These are phyloP conservation scores for Melanotaenia parkinsoni DNA, from an alignment of 2,797 vertebrate species.

Conservation along the genomic window DNA sequence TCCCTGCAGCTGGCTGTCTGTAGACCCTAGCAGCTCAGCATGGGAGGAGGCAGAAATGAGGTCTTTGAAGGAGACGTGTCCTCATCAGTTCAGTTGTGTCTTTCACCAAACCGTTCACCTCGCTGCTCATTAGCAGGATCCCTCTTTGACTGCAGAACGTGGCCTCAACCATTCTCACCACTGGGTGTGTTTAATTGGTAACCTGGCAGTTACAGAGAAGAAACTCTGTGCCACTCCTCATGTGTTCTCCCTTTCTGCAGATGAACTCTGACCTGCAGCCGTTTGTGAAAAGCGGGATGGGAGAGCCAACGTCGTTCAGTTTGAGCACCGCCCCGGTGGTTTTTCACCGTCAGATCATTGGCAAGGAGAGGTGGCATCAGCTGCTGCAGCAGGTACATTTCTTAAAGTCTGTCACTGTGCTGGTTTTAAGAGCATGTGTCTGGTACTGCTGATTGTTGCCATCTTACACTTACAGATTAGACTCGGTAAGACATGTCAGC, in stretches of 20 bases:
- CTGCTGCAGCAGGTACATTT: constrained; percentile 90
- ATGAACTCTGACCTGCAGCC: constrained; percentile 95
- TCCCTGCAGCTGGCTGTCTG: constrained; percentile 52
- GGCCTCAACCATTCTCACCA: not conserved
- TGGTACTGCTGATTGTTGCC: not conserved
- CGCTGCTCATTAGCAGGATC: constrained; percentile 54
- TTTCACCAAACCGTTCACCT: constrained; percentile 28
- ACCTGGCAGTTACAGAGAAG: constrained; percentile 13
- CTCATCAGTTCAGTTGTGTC: constrained; percentile 48
- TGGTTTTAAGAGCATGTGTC: not conserved
- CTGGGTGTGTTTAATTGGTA: constrained; percentile 26
- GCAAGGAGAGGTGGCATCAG: constrained; percentile 89
- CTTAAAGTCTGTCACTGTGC: not conserved
- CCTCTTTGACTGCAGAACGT: constrained; percentile 22
- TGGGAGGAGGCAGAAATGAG: constrained; percentile 46
- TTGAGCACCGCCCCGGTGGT: constrained; percentile 91
- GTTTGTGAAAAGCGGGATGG: constrained; percentile 86
- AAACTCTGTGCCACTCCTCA: not conserved
- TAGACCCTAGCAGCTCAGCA: constrained; percentile 54
- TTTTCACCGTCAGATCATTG: constrained; percentile 91
- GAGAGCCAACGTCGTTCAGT: constrained; percentile 84
- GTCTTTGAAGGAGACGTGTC: constrained; percentile 60
- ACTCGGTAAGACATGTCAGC: too few relatives aligned
- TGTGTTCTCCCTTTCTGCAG: constrained; percentile 73
- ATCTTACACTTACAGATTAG: not conserved